These are phyloP conservation scores for Leucophora obtusa DNA, from an alignment of 2,888 invertebrate genomes.

Conservation along the genomic window DNA sequence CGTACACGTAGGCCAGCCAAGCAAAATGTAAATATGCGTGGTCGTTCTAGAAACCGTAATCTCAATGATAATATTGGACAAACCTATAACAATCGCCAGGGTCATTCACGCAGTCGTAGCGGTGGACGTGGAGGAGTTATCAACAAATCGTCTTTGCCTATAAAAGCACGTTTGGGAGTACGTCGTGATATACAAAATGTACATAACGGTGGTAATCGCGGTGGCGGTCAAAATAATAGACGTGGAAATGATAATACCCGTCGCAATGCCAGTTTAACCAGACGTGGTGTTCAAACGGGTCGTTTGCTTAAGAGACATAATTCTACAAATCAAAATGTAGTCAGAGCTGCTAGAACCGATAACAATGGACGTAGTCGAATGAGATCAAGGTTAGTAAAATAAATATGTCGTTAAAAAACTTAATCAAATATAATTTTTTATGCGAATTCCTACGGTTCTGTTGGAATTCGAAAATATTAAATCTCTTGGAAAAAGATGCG, in stretches of 20 bases:
- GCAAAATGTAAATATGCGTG: constrained; percentile 47
- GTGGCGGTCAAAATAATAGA: constrained; percentile 41
- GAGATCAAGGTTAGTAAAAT: constrained; percentile 71
- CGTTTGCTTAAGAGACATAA: constrained; percentile 73
- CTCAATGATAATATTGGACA: constrained; percentile 35
- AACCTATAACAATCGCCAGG: constrained; percentile 53
- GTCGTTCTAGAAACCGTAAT: constrained; percentile 62
- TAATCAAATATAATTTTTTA: too few species aligned
- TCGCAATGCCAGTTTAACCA: constrained; percentile 64
- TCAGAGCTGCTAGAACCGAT: constrained; percentile 63
- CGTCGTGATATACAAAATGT: constrained; percentile 67
- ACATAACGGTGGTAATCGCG: constrained; percentile 58
- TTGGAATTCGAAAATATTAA: too few species aligned
- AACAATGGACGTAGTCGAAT: constrained; percentile 67
- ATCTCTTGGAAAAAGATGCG: too few species aligned
- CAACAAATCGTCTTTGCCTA: constrained; percentile 69
- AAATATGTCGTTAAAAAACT: too few species aligned
- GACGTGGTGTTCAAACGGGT: constrained; percentile 72
- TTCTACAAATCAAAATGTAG: constrained; percentile 55
- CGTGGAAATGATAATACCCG: constrained; percentile 64
- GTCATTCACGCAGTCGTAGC: constrained; percentile 66
- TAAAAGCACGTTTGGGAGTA: constrained; percentile 74
- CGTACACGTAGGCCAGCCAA: constrained; percentile 53
- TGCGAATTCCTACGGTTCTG: too few species aligned
- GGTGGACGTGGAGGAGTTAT: constrained; percentile 45